These are phyloP conservation scores for Neodiprion lecontei DNA, from an alignment of 1,140 invertebrate species.

Conservation along the genomic window DNA sequence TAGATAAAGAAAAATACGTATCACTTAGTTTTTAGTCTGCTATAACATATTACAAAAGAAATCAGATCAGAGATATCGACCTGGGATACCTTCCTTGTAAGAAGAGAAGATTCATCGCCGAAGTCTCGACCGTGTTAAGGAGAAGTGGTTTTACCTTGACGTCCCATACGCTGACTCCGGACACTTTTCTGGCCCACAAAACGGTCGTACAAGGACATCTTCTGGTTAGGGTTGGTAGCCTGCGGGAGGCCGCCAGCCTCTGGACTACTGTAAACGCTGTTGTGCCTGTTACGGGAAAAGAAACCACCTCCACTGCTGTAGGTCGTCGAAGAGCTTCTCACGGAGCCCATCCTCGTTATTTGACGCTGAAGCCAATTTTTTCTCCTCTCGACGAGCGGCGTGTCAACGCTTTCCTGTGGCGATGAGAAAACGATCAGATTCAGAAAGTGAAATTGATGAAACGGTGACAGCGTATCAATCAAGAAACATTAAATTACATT, in stretches of 20 bases:
- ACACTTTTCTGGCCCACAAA: conserved; percentile 80
- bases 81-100: too few relatives aligned
- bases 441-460: conserved; percentile 9
- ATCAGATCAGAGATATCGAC: too few relatives aligned
- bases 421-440: conserved; percentile 24
- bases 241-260: conserved; percentile 66
- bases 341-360: conserved; percentile 81
- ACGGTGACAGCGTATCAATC: too few relatives aligned
- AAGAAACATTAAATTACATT: conserved; percentile 13
- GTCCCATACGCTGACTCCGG: conserved; percentile 70
- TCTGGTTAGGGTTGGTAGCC: conserved; percentile 61
- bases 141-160: conserved; percentile 64
- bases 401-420: conserved; percentile 83
- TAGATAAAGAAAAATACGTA: too few relatives aligned
- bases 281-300: conserved; percentile 74
- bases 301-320: conserved; percentile 80
- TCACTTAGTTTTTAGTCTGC: too few relatives aligned
- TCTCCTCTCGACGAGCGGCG: conserved; percentile 80
- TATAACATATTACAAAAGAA: too few relatives aligned
- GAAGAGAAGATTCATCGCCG: too few relatives aligned
- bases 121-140: too few relatives aligned
- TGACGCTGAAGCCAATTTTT: conserved; percentile 88
- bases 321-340: conserved; percentile 81
- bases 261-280: conserved; percentile 80
- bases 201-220: conserved; percentile 82